Conservation (phyloP, 2,888 invertebrate genomes). For the Papilio demoleus region DNA sequence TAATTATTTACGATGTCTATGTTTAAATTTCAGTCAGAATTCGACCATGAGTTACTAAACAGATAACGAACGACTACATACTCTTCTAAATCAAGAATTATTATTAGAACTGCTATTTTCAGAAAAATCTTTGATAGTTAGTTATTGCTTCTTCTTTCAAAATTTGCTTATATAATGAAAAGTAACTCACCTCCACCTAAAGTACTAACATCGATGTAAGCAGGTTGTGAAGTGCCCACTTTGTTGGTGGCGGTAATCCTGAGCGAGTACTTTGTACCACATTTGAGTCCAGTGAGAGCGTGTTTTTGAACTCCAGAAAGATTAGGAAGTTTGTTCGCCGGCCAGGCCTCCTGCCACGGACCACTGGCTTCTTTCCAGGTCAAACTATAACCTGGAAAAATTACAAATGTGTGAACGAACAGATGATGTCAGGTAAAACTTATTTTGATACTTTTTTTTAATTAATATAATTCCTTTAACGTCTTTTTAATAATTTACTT, state of each 20-base stretch:
- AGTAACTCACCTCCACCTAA: constrained; percentile 81
- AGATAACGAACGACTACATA: no score
- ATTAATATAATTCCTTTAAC: neutral
- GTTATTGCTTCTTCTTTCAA: no score
- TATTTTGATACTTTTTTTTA: no score
- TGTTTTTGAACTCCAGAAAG: constrained; percentile 84
- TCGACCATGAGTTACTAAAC: no score
- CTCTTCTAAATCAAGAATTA: no score
- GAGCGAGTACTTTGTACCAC: constrained; percentile 92
- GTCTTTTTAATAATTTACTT: no score
- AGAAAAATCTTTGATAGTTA: no score
- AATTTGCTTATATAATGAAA: no score
- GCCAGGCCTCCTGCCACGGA: constrained; percentile 85
- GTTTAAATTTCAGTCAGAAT: no score
- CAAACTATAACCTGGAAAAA: constrained; percentile 72
- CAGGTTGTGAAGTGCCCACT: constrained; percentile 91
- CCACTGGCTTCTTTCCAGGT: constrained; percentile 80
- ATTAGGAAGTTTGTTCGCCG: constrained; percentile 73
- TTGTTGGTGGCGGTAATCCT: constrained; percentile 92
- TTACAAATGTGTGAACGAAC: neutral
- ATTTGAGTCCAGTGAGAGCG: constrained; percentile 88
- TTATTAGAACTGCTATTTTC: no score
- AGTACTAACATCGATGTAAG: constrained; percentile 84
- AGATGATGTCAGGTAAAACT: neutral
- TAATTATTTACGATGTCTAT: no score